phyloP scores from a whole-genome alignment of 2,797 vertebrate species.

The Rhodeus uyekii region DNA sequence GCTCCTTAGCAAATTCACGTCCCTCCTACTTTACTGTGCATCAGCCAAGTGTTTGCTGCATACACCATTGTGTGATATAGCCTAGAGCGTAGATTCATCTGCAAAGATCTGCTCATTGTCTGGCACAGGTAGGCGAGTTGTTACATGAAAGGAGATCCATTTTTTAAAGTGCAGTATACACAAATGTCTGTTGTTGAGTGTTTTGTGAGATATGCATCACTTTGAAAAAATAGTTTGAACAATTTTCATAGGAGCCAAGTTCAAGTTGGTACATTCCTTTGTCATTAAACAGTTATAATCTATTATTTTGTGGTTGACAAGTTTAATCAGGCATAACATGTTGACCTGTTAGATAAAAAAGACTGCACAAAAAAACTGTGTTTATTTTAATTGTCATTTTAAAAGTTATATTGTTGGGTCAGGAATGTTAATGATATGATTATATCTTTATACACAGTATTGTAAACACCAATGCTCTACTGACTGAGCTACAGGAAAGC shows the following conservation, averaged over 20 bases:
- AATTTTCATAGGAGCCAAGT: background rate
- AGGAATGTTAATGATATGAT: background rate
- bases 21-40: constrained; percentile 3
- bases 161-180: background rate
- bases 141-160: background rate
- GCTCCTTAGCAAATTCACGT: constrained; percentile 16
- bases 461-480: too few species aligned
- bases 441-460: too few species aligned
- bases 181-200: background rate
- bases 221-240: background rate
- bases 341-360: background rate
- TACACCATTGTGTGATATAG: background rate
- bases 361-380: background rate
- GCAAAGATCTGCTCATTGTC: constrained; percentile 27
- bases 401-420: background rate
- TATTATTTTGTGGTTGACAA: background rate
- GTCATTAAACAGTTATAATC: background rate
- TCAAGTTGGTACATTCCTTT: background rate
- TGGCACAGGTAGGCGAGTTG: constrained; percentile 8
- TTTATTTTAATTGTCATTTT: background rate
- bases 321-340: background rate
- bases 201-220: background rate
- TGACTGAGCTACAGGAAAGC: too few species aligned
- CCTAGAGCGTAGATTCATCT: background rate
- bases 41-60: constrained; percentile 30